These are phyloP conservation scores for Labeo calbasu DNA, from an alignment of 2,797 vertebrate genomes.

Conservation along the genomic window DNA sequence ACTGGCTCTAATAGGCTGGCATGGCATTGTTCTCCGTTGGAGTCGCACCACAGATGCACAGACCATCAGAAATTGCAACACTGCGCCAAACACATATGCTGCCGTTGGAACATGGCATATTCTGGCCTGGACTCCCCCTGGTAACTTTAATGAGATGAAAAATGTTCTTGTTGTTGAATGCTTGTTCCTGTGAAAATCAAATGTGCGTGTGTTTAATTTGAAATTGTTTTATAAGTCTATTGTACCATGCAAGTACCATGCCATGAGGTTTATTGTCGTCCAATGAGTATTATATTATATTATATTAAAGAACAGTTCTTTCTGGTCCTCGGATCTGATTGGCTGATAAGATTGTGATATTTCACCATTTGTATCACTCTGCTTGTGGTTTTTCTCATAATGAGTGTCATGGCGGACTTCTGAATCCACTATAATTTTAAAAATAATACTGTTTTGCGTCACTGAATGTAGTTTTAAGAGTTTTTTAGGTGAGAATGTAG, in stretches of 20 bases:
- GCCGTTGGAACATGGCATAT: slow-evolving; percentile 13
- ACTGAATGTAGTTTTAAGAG: too few species aligned
- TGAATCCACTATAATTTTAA: too few species aligned
- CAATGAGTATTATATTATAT: too few species aligned
- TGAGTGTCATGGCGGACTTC: too few species aligned
- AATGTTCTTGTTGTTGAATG: background rate
- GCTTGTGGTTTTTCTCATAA: too few species aligned
- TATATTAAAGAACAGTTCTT: too few species aligned
- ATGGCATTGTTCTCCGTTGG: slow-evolving; percentile 56
- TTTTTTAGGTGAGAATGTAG: too few species aligned
- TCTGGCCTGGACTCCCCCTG: slow-evolving; percentile 1
- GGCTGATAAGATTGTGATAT: too few species aligned
- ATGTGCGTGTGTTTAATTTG: background rate
- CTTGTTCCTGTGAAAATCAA: background rate
- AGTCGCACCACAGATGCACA: slow-evolving; percentile 62
- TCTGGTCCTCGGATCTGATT: too few species aligned
- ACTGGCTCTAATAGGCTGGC: slow-evolving; percentile 58
- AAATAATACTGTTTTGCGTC: too few species aligned
- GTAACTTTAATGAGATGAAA: slow-evolving; percentile 17
- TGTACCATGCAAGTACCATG: background rate
- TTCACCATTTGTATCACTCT: too few species aligned
- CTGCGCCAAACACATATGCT: slow-evolving; percentile 49
- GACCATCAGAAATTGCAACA: slow-evolving; percentile 63
- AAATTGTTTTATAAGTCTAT: background rate
- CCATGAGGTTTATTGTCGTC: too few species aligned